Base-by-base conservation (phyloP, 2,888 invertebrate genomes). In the Marasmarcha lunaedactyla region DNA sequence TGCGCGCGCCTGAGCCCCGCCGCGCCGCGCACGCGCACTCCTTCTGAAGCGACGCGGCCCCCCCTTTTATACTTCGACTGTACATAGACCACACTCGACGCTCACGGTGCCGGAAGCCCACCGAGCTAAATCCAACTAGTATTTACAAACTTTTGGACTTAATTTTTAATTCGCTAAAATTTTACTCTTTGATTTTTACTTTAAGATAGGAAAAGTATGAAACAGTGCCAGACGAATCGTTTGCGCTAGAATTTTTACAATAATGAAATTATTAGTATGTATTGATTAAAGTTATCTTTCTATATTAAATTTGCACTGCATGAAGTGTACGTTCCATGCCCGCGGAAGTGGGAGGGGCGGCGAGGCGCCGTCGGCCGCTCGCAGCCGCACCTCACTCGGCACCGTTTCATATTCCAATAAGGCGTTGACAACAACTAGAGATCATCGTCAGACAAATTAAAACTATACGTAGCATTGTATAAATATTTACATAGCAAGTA, bases 161-260 rank as follows among this genome's bases (percentile, higher is more conserved):
- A 78, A 79, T 81, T 83, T 79, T 76, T 76, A 79, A 81, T 77
- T 79, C 81, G 81, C 81, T 79, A 79, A 79, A 78, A 74, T 77
- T 81, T 81, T 79, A 81, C 78, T 79, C 74, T 67, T 79, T 81
- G 69, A 79, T 81, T 81, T 79, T 68, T 77, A 76, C 72, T 72
- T 70, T 77, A 79, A 73, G 78, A 63, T 74, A 70, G 68, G 67
- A 63, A 72, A 70, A 66, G 67, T 74, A 74, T 70, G 66, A 76
- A 71, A 79, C 78, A 74, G 77, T 76, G 81, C 76, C 77, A 74
- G 78, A 71, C 77, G 68, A 72, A 69, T 73, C 77, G 73, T 74
- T 78, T 74, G 77, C 78, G 77, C 77, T 78, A 77, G 73, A 70
- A 73, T 81, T 81, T 79, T 79, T 79, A 81, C 78, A 77, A 78